These are phyloP conservation scores for Tipula confusa DNA, from an alignment of 2,888 invertebrate genomes.

Conservation along the genomic window DNA sequence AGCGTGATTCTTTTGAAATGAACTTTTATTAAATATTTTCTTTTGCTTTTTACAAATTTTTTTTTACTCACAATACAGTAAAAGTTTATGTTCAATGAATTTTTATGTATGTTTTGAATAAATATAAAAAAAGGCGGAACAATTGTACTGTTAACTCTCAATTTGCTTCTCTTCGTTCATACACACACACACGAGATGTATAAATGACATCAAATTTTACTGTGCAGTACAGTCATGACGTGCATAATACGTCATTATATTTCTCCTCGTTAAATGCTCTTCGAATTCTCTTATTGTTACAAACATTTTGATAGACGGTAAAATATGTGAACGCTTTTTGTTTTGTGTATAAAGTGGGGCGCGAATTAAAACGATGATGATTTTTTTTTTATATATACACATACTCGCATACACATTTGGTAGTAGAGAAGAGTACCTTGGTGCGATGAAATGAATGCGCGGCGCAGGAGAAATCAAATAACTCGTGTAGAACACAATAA, in stretches of 20 bases:
- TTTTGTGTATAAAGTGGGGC: not conserved
- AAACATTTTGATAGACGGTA: not conserved
- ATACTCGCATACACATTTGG: too few relatives aligned
- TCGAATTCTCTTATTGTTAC: not conserved
- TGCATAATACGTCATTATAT: not conserved
- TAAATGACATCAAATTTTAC: not conserved
- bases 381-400: not conserved
- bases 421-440: not conserved
- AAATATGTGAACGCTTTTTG: too few relatives aligned
- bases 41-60: not conserved
- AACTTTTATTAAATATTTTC: conserved; percentile 25
- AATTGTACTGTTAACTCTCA: conserved; percentile 20
- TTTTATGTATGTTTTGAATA: not conserved
- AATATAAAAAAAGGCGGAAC: conserved; percentile 13
- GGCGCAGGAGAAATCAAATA: not conserved
- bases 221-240: not conserved
- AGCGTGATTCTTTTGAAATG: conserved; percentile 25
- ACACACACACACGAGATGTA: not conserved
- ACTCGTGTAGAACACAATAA: conserved; percentile 20
- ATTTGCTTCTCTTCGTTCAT: not conserved
- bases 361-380: conserved; percentile 20
- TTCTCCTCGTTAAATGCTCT: not conserved
- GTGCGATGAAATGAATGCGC: not conserved
- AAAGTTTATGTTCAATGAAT: conserved; percentile 26
- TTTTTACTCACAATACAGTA: conserved; percentile 30